Evolutionary conservation across 2,888 invertebrate genomes (phyloP), one percentile per base, ranked within the genome.

Genomic region (Hipparchia sbordonii): DNA sequence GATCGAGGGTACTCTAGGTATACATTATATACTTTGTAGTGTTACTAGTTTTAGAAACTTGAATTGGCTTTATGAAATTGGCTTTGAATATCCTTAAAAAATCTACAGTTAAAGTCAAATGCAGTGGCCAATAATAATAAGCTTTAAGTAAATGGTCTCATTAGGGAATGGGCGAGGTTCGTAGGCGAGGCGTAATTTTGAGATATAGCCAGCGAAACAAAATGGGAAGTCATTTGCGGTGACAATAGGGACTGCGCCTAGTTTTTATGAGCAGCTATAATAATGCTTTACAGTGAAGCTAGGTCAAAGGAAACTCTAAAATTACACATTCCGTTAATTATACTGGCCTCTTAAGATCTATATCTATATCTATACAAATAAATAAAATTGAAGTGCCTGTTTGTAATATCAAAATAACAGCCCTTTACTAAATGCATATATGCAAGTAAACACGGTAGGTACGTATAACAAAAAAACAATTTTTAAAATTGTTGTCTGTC

Each of bases 131-230:
- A 23, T 52, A 56, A 67, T 54, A 67, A 67, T 67, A 13, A 67
- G 56, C 10, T 46, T 46, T 67, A 67, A 56, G 56, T 56, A 67
- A 67, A 56, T 67, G 56, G 67, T 45, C 67, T 67, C 67, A 56
- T 67, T 67, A 46, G 56, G 45, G 56, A 67, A 67, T 56, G 67
- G 67, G 46, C 67, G 56, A 56, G 67, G 56, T 2, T 9, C 5
- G 56, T 67, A 13, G 56, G 67, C 54, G 54, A 56, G 67, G 54
- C 56, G n/a, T 65, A 33, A 48, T 66, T 13, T 23, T 56, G 56
- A 67, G n/a, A 67, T 67, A 67, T 33, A 23, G 23, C 23, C 23
- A 52, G 56, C 45, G 45, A 54, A 13, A 45, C n/a, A n/a, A 54
- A 66, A 66, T 56, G 54, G 39, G 52, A 66, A 56, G 65, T 65